Evolutionary conservation across 2,888 invertebrate genomes (phyloP), one percentile per base, ranked within the genome.

Genomic region (Anticlea derivata): DNA sequence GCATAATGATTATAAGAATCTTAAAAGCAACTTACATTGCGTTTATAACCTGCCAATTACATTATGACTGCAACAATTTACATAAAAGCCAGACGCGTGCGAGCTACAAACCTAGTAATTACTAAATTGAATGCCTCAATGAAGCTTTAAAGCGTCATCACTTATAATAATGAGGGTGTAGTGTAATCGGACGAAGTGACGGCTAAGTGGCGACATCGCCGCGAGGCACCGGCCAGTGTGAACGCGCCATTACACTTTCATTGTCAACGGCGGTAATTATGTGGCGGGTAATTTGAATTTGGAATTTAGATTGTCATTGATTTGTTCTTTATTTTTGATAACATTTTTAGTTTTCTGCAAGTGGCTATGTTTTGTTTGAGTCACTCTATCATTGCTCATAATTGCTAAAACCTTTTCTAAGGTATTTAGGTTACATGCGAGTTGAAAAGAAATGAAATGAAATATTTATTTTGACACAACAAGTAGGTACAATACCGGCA

Each of bases 41-140:
- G 23, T 11, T 23, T 13, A 24, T 30, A 30, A 24, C 49, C 29
- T 24, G 23, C 20, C 33, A 12, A 43, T 38, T 24, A 31, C 12
- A 55, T 63, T 50, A 60, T 57, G 63, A 61, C 65, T 60, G 63
- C 44, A 61, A 58, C 62, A 72, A 72, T 71, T 67, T 64, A 65
- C 69, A 75, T 73, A 68, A 76, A 69, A 70, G 63, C 63, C 62
- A 66, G 69, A 50, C 80, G 73, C 81, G 80, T 72, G 78, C 61
- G 65, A 65, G 65, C 73, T 66, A 70, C 80, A 75, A 69, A 80
- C 70, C 76, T 77, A 83, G 87, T 85, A 88, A 89, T 89, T 88
- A 89, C 85, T 79, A 86, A 86, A 87, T 89, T 87, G 88, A 87
- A 87, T 80, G 84, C 77, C 69, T 79, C 79, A 80, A 82, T 87